Evolutionary conservation across 1,140 invertebrate species (phyloP).

Genomic region (Holcopasites calliopsidis): DNA sequence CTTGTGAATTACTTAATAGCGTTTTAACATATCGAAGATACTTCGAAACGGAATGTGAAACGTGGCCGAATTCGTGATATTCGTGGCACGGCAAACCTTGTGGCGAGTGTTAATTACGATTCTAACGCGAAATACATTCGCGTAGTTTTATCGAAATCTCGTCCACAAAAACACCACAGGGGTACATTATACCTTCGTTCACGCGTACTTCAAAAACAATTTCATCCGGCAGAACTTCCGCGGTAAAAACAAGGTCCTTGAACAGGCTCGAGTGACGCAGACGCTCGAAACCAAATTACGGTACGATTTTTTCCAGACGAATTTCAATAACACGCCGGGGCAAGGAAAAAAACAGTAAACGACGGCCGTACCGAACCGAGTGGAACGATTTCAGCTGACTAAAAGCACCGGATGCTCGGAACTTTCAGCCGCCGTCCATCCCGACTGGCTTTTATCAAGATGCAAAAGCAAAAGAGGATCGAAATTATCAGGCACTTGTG

Average conservation of each 20-base stretch:
- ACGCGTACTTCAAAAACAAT: not conserved
- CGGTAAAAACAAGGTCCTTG: not conserved
- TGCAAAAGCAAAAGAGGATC: too few species aligned
- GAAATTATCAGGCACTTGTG: not conserved
- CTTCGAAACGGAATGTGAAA: not conserved
- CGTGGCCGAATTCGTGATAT: constrained; percentile 21
- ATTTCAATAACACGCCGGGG: not conserved
- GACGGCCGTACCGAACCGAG: not conserved
- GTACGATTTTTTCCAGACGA: not conserved
- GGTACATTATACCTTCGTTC: not conserved
- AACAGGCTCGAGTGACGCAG: too few species aligned
- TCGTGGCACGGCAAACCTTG: not conserved
- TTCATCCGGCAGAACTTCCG: not conserved
- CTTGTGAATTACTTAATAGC: not conserved
- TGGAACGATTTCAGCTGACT: not conserved
- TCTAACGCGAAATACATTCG: too few species aligned
- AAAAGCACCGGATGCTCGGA: not conserved
- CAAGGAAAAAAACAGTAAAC: not conserved
- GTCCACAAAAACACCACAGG: too few species aligned
- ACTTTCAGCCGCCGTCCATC: not conserved
- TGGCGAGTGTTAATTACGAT: too few species aligned
- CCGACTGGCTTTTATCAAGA: not conserved
- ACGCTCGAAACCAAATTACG: constrained; percentile 11
- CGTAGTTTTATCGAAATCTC: too few species aligned
- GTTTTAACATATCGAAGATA: constrained; percentile 2